Percentiles rank a stretch among this genome's conserved stretches.
Conservation (phyloP, 2,888 invertebrate genomes). For the Platerodrilus igneus region DNA sequence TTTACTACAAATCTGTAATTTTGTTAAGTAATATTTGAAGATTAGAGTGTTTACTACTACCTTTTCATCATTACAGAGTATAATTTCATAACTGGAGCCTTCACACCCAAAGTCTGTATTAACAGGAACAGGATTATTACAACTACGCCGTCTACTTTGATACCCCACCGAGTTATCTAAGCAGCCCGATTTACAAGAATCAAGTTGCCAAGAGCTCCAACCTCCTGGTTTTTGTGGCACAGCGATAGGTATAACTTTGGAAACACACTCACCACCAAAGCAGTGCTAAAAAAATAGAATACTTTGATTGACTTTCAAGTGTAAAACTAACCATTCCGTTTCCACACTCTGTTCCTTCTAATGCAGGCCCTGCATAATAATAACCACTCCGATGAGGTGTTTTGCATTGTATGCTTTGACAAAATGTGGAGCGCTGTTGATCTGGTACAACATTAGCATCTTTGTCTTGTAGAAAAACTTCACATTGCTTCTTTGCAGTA, state of each 20-base stretch:
- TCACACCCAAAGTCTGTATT: constrained; percentile 57
- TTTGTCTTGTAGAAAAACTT: constrained; percentile 62
- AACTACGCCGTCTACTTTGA: constrained; percentile 54
- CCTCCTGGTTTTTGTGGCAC: constrained; percentile 49
- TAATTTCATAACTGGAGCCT: constrained; percentile 60
- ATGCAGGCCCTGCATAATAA: constrained; percentile 76
- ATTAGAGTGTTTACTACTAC: constrained; percentile 46
- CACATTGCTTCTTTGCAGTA: constrained; percentile 72
- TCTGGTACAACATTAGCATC: constrained; percentile 56
- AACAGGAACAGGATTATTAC: constrained; percentile 51
- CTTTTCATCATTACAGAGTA: constrained; percentile 62
- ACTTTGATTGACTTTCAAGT: background rate
- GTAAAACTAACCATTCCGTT: constrained; percentile 50
- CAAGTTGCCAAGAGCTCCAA: constrained; percentile 62
- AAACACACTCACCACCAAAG: constrained; percentile 60
- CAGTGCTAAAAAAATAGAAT: constrained; percentile 54
- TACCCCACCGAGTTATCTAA: constrained; percentile 59
- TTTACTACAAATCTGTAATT: constrained; percentile 22
- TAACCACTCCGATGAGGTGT: constrained; percentile 68
- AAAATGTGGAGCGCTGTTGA: constrained; percentile 50
- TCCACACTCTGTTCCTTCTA: constrained; percentile 75
- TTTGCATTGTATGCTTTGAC: constrained; percentile 65
- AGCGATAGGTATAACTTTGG: constrained; percentile 43
- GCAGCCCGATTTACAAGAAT: constrained; percentile 64
- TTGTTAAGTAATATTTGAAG: constrained; percentile 7